Evolutionary conservation across 2,797 vertebrate species (phyloP).

Genomic region (Rallus crepitans): DNA sequence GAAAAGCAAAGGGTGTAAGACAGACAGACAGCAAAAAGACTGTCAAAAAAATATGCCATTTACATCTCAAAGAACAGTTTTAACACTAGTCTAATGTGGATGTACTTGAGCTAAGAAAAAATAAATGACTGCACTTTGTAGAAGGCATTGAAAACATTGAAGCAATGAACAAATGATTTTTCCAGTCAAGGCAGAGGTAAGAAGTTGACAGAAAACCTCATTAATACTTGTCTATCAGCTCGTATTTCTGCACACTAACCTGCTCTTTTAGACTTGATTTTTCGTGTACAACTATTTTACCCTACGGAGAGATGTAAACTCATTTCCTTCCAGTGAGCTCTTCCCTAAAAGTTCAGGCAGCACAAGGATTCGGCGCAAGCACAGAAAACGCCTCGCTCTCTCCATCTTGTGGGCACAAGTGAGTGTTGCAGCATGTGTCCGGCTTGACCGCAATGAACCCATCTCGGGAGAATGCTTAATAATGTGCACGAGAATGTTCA

Average conservation of each 20-base stretch:
- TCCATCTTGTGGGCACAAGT: conserved; percentile 64
- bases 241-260: neutral
- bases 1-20: neutral
- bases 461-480: neutral
- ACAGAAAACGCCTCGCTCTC: neutral
- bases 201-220: neutral
- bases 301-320: neutral
- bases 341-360: neutral
- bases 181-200: neutral
- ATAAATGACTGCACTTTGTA: neutral
- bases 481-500: fast-evolving
- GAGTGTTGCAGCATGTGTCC: neutral
- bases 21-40: neutral
- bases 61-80: neutral
- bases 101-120: neutral
- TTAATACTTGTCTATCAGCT: neutral
- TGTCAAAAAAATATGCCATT: neutral
- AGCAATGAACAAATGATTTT: neutral
- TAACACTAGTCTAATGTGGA: neutral
- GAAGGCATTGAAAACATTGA: neutral
- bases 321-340: neutral
- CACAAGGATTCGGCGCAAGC: fast-evolving
- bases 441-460: fast-evolving
- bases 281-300: neutral
- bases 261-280: neutral